Percentiles rank a stretch among this genome's conserved stretches.
Evolutionary conservation across 92 coral and sea anemone species (phyloP).

Genomic region (Pocillopora meandrina): DNA sequence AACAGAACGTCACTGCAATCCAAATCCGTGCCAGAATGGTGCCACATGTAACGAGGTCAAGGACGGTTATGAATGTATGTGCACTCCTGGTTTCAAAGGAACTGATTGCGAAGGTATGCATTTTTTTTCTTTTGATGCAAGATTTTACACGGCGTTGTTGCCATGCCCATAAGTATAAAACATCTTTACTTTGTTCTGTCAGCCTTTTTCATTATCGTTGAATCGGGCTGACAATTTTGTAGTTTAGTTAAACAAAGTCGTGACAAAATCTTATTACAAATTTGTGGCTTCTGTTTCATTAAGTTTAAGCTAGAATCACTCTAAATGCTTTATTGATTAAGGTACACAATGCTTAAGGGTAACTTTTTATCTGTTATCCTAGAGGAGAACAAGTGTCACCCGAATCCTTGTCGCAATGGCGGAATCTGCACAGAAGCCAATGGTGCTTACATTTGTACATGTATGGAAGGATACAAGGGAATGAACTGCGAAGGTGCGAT

Average conservation of each 20-base stretch:
- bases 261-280: no score
- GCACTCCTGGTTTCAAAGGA: slow-evolving; percentile 97
- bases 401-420: slow-evolving; percentile 96
- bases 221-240: no score
- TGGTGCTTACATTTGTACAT: slow-evolving; percentile 95
- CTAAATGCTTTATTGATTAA: no score
- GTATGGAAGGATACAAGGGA: slow-evolving; percentile 95
- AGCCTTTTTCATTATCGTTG: no score
- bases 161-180: no score
- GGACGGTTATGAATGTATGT: slow-evolving; percentile 96
- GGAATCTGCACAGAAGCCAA: slow-evolving; percentile 98
- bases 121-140: neutral
- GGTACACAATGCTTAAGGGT: no score
- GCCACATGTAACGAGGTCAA: slow-evolving; percentile 96
- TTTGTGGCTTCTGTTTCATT: no score
- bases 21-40: slow-evolving; percentile 94
- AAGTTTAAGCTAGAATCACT: no score
- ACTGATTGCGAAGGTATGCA: slow-evolving; percentile 93
- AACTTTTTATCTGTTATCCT: neutral
- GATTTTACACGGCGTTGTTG: no score
- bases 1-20: slow-evolving; percentile 75
- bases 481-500: slow-evolving; percentile 79
- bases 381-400: slow-evolving; percentile 99
- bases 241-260: no score
- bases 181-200: no score